phyloP scores from a whole-genome alignment of 35 echinoderm and acorn worm genomes.

The Hemicentrotus pulcherrimus region DNA sequence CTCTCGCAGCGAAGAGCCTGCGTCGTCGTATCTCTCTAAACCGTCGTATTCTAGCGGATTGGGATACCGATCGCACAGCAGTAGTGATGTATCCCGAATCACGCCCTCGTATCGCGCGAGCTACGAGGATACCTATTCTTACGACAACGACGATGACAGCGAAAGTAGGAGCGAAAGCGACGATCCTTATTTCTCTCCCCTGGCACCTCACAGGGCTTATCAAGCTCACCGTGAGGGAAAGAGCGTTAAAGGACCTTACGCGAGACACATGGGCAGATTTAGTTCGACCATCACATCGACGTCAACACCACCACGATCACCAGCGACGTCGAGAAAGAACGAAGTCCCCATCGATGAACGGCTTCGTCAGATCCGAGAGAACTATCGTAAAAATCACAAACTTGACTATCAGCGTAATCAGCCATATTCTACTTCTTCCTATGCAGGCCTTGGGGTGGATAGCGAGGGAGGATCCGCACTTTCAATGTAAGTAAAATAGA shows the following conservation, averaged over 20 bases:
- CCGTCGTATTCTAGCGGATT: constrained; percentile 45
- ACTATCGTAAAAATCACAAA: constrained; percentile 35
- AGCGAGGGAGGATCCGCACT: constrained; percentile 57
- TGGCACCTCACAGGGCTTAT: constrained; percentile 38
- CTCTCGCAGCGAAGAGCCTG: constrained; percentile 27
- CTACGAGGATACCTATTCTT: background rate
- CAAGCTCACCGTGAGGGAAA: background rate
- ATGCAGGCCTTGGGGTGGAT: constrained; percentile 59
- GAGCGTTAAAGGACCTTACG: constrained; percentile 1
- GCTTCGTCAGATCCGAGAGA: constrained; percentile 21
- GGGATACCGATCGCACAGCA: constrained; percentile 44
- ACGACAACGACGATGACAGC: background rate
- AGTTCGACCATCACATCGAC: constrained; percentile 3
- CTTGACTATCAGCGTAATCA: constrained; percentile 45
- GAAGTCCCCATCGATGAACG: constrained; percentile 32
- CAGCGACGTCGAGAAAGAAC: constrained; percentile 26
- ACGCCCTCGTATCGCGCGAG: constrained; percentile 23
- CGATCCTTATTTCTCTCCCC: background rate
- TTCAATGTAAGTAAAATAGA: constrained; percentile 59
- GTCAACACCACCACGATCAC: background rate
- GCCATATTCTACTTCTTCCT: constrained; percentile 46
- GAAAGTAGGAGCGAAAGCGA: constrained; percentile 29
- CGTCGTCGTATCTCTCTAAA: constrained; percentile 38
- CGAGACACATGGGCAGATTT: constrained; percentile 36
- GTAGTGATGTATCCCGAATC: constrained; percentile 26